A percentile compares a stretch with the other conserved stretches of the same genome.
These are phyloP conservation scores for Propithecus perrieri DNA, from an alignment of 2,797 vertebrate species.

Conservation along the genomic window DNA sequence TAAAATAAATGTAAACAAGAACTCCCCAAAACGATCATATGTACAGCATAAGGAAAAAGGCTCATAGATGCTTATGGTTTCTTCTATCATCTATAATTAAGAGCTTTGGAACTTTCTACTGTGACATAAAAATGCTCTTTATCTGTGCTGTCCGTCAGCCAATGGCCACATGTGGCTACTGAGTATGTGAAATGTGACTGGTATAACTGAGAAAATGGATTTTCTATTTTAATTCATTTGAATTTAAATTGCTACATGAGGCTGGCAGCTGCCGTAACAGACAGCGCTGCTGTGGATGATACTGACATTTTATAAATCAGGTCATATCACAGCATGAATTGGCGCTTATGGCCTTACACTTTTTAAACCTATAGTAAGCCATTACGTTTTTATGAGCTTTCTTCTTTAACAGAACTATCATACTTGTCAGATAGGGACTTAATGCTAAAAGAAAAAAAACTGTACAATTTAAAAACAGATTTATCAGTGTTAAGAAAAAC, in stretches of 20 bases:
- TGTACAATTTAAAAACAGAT: not conserved
- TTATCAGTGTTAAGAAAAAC: not conserved
- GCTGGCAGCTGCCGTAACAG: not conserved
- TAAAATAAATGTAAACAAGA: constrained; percentile 2
- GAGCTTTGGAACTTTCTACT: not conserved
- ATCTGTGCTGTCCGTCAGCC: not conserved
- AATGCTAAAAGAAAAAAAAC: not conserved
- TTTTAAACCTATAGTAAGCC: not conserved
- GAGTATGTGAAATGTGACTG: not conserved
- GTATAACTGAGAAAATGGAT: not conserved
- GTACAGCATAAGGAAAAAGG: not conserved
- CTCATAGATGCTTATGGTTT: not conserved
- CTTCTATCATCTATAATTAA: not conserved
- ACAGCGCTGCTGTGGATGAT: not conserved
- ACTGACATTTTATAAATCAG: not conserved
- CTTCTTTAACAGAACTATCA: not conserved
- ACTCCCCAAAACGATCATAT: not conserved
- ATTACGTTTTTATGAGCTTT: not conserved
- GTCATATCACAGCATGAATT: not conserved
- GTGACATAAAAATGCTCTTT: not conserved
- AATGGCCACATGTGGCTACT: not conserved
- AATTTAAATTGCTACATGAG: not conserved
- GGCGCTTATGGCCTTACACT: fast-evolving
- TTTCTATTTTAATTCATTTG: not conserved
- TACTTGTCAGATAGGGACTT: not conserved